Conservation (phyloP, 2,113 vertebrate genomes). For the Grus americana region DNA sequence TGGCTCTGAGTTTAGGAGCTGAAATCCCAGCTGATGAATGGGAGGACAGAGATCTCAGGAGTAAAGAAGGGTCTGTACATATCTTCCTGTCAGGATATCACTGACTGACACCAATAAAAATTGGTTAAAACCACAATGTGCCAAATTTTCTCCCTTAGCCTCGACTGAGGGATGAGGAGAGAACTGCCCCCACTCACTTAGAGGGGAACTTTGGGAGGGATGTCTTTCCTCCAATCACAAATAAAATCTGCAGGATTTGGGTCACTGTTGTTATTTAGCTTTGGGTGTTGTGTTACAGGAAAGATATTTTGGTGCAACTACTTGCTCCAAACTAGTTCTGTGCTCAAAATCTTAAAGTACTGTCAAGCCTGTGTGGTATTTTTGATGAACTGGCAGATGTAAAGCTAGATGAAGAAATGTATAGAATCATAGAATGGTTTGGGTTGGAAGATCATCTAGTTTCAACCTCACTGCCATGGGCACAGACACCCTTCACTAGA, state of each 20-base stretch:
- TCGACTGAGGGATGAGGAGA: not conserved
- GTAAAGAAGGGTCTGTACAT: not conserved
- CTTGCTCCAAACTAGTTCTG: not conserved
- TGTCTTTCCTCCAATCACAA: not conserved
- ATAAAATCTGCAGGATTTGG: not conserved
- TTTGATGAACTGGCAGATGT: not conserved
- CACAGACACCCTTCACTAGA: too few species aligned
- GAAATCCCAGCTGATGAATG: not conserved
- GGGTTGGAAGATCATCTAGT: too few species aligned
- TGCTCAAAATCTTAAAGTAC: not conserved
- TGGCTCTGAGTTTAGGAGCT: not conserved
- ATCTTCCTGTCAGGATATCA: not conserved
- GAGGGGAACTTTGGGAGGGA: accelerated
- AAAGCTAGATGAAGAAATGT: not conserved
- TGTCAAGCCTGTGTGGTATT: not conserved
- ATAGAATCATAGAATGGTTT: not conserved
- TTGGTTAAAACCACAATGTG: not conserved
- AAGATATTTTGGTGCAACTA: not conserved
- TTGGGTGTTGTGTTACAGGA: not conserved
- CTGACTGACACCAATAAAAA: not conserved
- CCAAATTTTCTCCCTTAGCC: not conserved
- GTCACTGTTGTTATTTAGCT: not conserved
- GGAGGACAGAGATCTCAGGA: not conserved
- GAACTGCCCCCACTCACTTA: not conserved
- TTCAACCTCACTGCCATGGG: too few species aligned